These are phyloP conservation scores for Deladenus siricidicola DNA, from an alignment of 2,888 invertebrate genomes.

Conservation along the genomic window DNA sequence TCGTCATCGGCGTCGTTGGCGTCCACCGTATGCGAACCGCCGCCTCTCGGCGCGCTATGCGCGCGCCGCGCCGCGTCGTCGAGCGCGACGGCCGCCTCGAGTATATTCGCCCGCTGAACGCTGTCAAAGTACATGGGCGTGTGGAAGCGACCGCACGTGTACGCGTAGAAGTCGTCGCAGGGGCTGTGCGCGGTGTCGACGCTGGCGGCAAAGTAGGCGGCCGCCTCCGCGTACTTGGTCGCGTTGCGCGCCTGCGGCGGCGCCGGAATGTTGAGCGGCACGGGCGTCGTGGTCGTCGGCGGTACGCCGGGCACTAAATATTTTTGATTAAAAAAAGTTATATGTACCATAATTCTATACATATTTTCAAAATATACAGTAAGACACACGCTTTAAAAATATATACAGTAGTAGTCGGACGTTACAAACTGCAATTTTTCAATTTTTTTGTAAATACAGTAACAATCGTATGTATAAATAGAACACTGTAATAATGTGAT, in stretches of 20 bases:
- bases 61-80: neutral
- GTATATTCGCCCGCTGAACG: too few relatives aligned
- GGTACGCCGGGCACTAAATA: slow-evolving; percentile 2
- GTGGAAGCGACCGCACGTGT: slow-evolving; percentile 35
- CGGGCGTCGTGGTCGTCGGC: neutral
- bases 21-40: neutral
- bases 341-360: too few relatives aligned
- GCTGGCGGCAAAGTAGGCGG: slow-evolving; percentile 11
- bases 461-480: too few relatives aligned
- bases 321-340: too few relatives aligned
- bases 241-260: neutral
- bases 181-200: slow-evolving; percentile 29
- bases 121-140: slow-evolving; percentile 2
- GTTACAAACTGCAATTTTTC: too few relatives aligned
- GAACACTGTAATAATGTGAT: too few relatives aligned
- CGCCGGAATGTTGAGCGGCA: slow-evolving; percentile 7
- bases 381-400: too few relatives aligned
- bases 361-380: too few relatives aligned
- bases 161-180: slow-evolving; percentile 45
- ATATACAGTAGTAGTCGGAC: too few relatives aligned
- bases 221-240: slow-evolving; percentile 8
- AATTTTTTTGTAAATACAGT: too few relatives aligned
- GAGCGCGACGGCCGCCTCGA: neutral
- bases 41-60: too few relatives aligned
- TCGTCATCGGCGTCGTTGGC: neutral